Evolutionary conservation across 2,888 invertebrate species (phyloP), one percentile per base, ranked within the genome.

Genomic region (Taphrorychus bicolor): DNA sequence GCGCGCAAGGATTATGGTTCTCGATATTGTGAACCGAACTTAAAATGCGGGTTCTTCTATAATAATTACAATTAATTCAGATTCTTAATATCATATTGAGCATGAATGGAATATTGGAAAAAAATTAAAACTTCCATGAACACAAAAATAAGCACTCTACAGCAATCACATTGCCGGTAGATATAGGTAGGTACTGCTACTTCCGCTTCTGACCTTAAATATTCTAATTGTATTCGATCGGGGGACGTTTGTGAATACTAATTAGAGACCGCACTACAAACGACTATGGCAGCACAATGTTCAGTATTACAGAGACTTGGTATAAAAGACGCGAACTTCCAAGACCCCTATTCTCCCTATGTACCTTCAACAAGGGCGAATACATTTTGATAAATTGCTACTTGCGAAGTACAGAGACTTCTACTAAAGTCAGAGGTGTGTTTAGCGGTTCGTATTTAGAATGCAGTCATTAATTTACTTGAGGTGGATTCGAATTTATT

Each of bases 221-320:
- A 69, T 69, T 69, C 64, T 69, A 64, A 69, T 69, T 69, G 64
- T 69, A 65, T 69, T 69, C 69, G 59, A 69, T 60, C 63, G n/a
- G 51, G 40, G 56, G 24, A 32, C 60, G 60, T 32, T 67, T 24
- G 68, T 19, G 57, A 64, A 69, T 69, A 64, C 57, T 64, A 60
- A 69, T 53, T 32, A 18, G 40, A 22, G 49, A 52, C 62, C 59
- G 54, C 63, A 68, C 68, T 59, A 67, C 62, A 51, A 62, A 58
- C 61, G 49, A 58, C 60, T 61, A 52, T 32, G 1, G 11, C 11
- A 32, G 32, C 1, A 32, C n/a, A n/a, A n/a, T n/a, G n/a, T n/a
- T n/a, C n/a, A n/a, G n/a, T n/a, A n/a, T n/a, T n/a, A n/a, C n/a
- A n/a, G n/a, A n/a, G n/a, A n/a, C n/a, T n/a, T n/a, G n/a, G n/a